Conservation (phyloP, 2,888 invertebrate species). For the Drosophila birchii region DNA sequence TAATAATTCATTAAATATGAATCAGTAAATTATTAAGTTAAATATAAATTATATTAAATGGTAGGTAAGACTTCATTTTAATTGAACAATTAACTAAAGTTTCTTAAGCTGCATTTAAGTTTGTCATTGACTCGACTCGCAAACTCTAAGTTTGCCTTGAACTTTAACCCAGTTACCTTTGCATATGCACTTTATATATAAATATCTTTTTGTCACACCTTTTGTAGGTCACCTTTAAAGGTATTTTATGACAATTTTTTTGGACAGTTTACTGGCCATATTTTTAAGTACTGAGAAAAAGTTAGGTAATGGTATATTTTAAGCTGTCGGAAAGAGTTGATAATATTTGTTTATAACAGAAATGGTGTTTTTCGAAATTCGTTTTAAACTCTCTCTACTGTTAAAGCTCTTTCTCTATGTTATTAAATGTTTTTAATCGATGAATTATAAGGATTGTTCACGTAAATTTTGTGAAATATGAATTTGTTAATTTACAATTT, state of each 20-base stretch:
- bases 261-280: neutral
- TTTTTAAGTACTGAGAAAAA: neutral
- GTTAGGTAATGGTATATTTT: neutral
- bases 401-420: neutral
- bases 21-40: neutral
- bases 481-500: neutral
- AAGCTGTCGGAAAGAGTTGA: neutral
- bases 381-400: neutral
- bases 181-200: conserved; percentile 7
- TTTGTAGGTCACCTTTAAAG: conserved; percentile 10
- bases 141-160: conserved; percentile 23
- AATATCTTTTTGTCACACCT: neutral
- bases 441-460: too few species aligned
- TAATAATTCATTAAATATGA: neutral
- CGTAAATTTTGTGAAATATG: neutral
- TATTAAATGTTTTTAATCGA: neutral
- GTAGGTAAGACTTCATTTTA: neutral
- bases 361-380: neutral
- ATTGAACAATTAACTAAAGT: neutral
- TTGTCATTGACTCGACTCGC: conserved; percentile 7
- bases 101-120: conserved; percentile 3
- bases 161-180: conserved; percentile 23
- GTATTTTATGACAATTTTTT: neutral
- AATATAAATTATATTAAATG: neutral
- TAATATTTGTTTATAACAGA: neutral